Evolutionary conservation across 1,140 invertebrate species (phyloP).

Genomic region (Dreissena rostriformis): DNA sequence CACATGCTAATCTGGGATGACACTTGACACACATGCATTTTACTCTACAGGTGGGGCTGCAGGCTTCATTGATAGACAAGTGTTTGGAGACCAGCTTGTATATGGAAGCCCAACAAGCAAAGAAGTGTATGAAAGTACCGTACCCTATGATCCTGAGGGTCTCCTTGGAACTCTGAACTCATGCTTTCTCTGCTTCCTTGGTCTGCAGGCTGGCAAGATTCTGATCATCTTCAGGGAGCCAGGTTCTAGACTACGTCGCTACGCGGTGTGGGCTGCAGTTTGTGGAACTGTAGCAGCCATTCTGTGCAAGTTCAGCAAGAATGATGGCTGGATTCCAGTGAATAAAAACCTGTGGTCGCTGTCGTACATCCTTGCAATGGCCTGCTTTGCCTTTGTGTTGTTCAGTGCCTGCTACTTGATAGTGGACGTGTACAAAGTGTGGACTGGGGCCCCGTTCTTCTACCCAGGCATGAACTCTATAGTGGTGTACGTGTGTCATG

Average conservation of each 20-base stretch:
- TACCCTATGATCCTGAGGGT: conserved; percentile 93
- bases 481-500: conserved; percentile 91
- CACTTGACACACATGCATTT: too few species aligned
- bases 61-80: conserved; percentile 88
- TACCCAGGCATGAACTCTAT: conserved; percentile 94
- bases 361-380: conserved; percentile 91
- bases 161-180: conserved; percentile 84
- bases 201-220: conserved; percentile 86
- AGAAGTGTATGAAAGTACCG: conserved; percentile 85
- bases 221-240: conserved; percentile 85
- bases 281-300: conserved; percentile 83
- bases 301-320: conserved; percentile 88
- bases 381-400: conserved; percentile 86
- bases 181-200: conserved; percentile 86
- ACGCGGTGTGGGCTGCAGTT: conserved; percentile 82
- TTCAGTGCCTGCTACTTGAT: conserved; percentile 88
- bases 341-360: conserved; percentile 95
- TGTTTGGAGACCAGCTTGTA: conserved; percentile 89
- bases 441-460: conserved; percentile 91
- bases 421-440: conserved; percentile 89
- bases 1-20: too few species aligned
- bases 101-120: conserved; percentile 87
- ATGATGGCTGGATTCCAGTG: conserved; percentile 90
- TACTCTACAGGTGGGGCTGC: conserved; percentile 86
- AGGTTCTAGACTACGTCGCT: conserved; percentile 86